phyloP scores from a whole-genome alignment of 1,140 invertebrate species.

The Hylaeus anthracinus region DNA sequence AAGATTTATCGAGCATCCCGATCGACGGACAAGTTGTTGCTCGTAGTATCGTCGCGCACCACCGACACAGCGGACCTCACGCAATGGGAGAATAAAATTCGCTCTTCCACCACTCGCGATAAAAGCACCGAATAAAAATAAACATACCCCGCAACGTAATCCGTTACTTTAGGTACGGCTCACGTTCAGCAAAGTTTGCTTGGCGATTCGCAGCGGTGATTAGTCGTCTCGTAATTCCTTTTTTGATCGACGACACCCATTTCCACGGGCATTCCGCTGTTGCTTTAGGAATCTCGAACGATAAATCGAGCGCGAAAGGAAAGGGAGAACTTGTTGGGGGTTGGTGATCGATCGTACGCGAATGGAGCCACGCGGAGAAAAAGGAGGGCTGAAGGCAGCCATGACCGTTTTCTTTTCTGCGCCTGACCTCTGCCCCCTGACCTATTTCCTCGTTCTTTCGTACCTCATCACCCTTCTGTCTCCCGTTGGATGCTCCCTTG shows the following conservation, averaged over 20 bases:
- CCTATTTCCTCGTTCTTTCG: conserved; percentile 44
- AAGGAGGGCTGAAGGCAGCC: conserved; percentile 35
- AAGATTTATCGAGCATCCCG: conserved; percentile 32
- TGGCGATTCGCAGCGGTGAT: not conserved
- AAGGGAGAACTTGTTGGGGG: conserved; percentile 6
- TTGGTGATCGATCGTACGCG: conserved; percentile 38
- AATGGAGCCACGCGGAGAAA: conserved; percentile 1
- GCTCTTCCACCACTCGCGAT: no score
- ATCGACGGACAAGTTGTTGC: conserved; percentile 38
- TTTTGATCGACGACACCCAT: conserved; percentile 22
- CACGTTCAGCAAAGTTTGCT: not conserved
- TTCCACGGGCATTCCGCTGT: not conserved
- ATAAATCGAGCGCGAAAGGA: conserved; percentile 45
- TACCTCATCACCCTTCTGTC: not conserved
- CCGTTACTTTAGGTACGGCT: no score
- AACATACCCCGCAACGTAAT: no score
- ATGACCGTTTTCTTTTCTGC: conserved; percentile 53
- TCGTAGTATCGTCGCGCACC: not conserved
- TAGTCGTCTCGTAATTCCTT: not conserved
- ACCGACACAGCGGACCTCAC: not conserved
- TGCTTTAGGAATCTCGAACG: conserved; percentile 5
- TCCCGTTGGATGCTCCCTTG: not conserved
- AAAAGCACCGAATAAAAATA: no score
- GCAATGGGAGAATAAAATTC: not conserved
- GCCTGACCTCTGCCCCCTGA: conserved; percentile 53